Evolutionary conservation across 1,140 invertebrate genomes (phyloP), one percentile per base, ranked within the genome.

Genomic region (Caenorhabditis inopinata): DNA sequence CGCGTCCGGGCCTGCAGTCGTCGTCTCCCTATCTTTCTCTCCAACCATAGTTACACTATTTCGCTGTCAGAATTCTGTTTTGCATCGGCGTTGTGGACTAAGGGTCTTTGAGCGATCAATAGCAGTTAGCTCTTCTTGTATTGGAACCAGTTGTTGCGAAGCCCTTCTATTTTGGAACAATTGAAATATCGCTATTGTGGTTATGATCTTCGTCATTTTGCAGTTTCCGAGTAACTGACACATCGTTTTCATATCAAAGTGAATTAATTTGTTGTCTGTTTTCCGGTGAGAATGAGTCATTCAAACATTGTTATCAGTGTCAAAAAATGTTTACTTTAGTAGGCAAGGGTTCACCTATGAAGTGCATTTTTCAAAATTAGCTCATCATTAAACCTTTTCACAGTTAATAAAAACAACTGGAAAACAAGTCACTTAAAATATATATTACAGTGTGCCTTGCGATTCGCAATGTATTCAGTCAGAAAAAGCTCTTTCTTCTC

Each of bases 81-180:
- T 68, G 58, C 38, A 32, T 68, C 38, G 58, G 58, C 38, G 58
- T 68, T 68, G 58, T 68, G 58, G 58, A 68, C 32, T n/a, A 35
- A 32, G 25, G 51, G 53, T 2, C 32, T 29, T 42, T 68, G 29
- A 32, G n/a, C 58, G 58, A 68, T 68, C 58, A 32, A 68, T 68
- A 21, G n/a, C 58, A 38, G 58, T 32, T 32, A 68, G 58, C 58
- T 68, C 58, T 68, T 68, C 58, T 68, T 68, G 58, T 68, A 68
- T 32, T 68, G 35, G 58, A 68, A 68, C 58, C 58, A 68, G 58
- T 68, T 68, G 58, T 18, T 32, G 35, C 11, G 27, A 21, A 21
- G 6, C 49, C 23, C 49, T 32, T 29, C 51, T 58, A n/a, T 58
- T n/a, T 32, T 32, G 1, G 51, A 58, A 32, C 27, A 58, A 58